Evolutionary conservation across 53 echinoderm and acorn worm species (phyloP).

Genomic region (Temnopleurus reevesii): DNA sequence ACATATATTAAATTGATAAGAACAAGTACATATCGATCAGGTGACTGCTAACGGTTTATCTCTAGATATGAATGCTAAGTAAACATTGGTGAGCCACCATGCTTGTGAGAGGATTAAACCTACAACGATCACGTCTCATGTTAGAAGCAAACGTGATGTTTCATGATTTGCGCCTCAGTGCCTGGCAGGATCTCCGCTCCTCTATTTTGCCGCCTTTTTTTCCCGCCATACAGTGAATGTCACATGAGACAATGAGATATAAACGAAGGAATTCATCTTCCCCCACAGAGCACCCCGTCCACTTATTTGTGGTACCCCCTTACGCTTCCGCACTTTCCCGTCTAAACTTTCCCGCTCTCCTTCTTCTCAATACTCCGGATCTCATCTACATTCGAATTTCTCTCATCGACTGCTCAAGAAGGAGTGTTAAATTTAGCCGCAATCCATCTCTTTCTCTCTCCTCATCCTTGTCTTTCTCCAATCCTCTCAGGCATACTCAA

Average conservation of each 20-base stretch:
- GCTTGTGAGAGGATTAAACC: background rate
- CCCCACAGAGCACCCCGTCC: background rate
- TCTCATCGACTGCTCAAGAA: background rate
- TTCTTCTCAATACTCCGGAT: conserved; percentile 9
- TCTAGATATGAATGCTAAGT: background rate
- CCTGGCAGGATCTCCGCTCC: background rate
- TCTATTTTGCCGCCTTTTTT: background rate
- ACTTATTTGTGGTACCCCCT: background rate
- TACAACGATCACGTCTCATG: background rate
- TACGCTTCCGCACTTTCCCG: background rate
- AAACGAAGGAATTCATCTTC: background rate
- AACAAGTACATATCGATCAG: no score
- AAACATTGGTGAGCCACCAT: no score
- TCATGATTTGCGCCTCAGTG: background rate
- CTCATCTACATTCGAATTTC: background rate
- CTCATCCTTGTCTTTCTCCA: background rate
- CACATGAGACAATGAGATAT: background rate
- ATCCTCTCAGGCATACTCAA: background rate
- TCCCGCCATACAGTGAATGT: background rate
- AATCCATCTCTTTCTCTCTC: background rate
- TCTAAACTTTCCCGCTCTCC: background rate
- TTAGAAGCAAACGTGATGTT: background rate
- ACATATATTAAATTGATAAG: no score
- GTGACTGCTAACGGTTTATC: no score
- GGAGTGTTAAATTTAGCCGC: background rate